Base-by-base conservation (phyloP, 2,888 invertebrate genomes). In the Hipparchia semele region DNA sequence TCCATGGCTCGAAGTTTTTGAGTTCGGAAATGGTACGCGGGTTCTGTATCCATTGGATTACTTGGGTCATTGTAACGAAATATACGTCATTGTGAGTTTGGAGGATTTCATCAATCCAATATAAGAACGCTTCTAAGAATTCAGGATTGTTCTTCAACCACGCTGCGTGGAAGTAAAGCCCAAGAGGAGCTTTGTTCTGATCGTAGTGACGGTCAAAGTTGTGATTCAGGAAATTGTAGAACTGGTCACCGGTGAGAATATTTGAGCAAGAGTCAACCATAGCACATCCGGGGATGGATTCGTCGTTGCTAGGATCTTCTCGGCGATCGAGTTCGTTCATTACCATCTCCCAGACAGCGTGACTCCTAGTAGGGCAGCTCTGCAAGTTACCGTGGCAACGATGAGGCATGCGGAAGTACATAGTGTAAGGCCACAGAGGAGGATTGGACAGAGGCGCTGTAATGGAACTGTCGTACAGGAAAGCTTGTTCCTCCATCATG, bases 321-420 rank as follows among this genome's bases (percentile, higher is more conserved):
- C 98, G 96, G 79, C 98, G 96, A 91, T 98, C 98, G 79, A 98
- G 91, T 89, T 98, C 98, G 88, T 98, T 98, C 96, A 98, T 97
- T 56, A 98, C 98, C 98, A 98, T 98, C 90, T 98, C 98, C 98
- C 98, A 98, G 56, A 98, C 98, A 66, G 98, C 98, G 89, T 98
- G 98, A 78, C 97, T 97, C 86, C 98, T 96, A 2, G 98, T 98
- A 10, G 98, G 98, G 87, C 98, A 98, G 86, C 96, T 97, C 88
- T 98, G 98, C 73, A 98, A 92, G 90, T 98, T 98, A 77, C 98
- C 98, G 87, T 98, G 98, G 85, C 99, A 99, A 75, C 97, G 96
- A 90, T 98, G 98, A 0, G 98, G 98, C 97, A 99, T 98, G 83
- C 98, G 96, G 96, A 98, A 99, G 95, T 99, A 99, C 96, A 99